Conservation (phyloP, 1,140 invertebrate genomes). For the Tribolium madens region DNA sequence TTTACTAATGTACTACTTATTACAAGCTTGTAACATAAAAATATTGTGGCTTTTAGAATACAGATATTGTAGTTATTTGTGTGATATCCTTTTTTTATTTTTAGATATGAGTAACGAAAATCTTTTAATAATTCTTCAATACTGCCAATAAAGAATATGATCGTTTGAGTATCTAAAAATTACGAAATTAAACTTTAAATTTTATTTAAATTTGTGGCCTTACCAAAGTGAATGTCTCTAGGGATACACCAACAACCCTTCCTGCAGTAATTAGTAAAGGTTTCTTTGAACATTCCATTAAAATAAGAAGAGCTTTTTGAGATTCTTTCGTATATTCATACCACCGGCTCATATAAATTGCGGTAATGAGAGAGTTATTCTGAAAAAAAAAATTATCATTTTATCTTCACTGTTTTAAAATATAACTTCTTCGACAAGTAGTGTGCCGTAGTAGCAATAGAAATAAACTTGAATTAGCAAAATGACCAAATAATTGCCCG, state of each 20-base stretch:
- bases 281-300: conserved; percentile 48
- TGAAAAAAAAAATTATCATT: neutral
- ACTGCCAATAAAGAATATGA: conserved; percentile 13
- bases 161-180: conserved; percentile 8
- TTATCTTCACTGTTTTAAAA: conserved; percentile 1
- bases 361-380: conserved; percentile 19
- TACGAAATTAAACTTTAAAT: conserved; percentile 14
- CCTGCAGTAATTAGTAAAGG: conserved; percentile 42
- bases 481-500: neutral
- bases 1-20: too few relatives aligned
- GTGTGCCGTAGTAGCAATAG: conserved; percentile 45
- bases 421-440: conserved; percentile 29
- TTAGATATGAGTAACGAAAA: too few relatives aligned
- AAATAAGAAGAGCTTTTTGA: conserved; percentile 42
- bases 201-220: too few relatives aligned
- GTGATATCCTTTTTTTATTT: too few relatives aligned
- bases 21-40: too few relatives aligned
- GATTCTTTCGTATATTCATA: conserved; percentile 36
- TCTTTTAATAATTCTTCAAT: neutral
- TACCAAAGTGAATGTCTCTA: conserved; percentile 41
- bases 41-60: too few relatives aligned
- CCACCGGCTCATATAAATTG: conserved; percentile 46
- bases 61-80: too few relatives aligned
- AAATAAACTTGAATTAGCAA: conserved; percentile 15
- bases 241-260: conserved; percentile 30